Conservation (phyloP, 2,113 vertebrate species). For the Scolopax mira region DNA sequence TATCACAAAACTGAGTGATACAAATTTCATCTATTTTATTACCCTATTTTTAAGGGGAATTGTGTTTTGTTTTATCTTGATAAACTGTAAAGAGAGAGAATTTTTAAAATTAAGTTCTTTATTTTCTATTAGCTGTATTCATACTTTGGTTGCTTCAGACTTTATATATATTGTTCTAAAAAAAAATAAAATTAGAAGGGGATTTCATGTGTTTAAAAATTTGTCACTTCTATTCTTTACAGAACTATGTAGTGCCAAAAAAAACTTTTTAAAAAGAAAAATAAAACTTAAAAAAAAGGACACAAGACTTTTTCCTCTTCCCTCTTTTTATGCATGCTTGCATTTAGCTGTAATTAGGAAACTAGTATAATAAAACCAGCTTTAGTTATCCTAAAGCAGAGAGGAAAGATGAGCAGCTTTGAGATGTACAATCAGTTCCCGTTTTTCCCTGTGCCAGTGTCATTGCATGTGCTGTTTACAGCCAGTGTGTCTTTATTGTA, state of each 20-base stretch:
- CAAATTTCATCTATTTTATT: constrained; percentile 99
- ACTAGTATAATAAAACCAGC: neutral
- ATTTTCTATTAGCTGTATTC: constrained; percentile 99
- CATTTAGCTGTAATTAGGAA: constrained; percentile 34
- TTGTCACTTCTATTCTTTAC: constrained; percentile 86
- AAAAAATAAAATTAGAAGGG: constrained; percentile 86
- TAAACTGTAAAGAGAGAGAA: constrained; percentile 91
- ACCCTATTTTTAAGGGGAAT: constrained; percentile 98
- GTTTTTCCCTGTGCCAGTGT: neutral
- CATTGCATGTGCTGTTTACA: neutral
- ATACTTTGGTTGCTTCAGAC: constrained; percentile 93
- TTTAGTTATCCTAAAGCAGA: neutral
- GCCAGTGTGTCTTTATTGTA: neutral
- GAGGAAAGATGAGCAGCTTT: neutral
- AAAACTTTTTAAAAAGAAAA: constrained; percentile 77
- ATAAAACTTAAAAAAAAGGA: constrained; percentile 73
- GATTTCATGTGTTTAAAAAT: constrained; percentile 88
- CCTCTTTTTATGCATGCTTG: constrained; percentile 39
- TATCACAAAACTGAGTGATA: constrained; percentile 97
- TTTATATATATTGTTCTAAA: constrained; percentile 89
- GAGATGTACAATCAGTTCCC: neutral
- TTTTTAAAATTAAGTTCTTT: constrained; percentile 94
- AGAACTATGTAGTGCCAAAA: constrained; percentile 94
- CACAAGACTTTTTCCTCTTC: constrained; percentile 56
- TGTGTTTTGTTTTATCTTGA: constrained; percentile 94